Percentiles rank a stretch among this genome's conserved stretches.
These are phyloP conservation scores for Melanostoma scalare DNA, from an alignment of 2,888 invertebrate genomes.

Conservation along the genomic window DNA sequence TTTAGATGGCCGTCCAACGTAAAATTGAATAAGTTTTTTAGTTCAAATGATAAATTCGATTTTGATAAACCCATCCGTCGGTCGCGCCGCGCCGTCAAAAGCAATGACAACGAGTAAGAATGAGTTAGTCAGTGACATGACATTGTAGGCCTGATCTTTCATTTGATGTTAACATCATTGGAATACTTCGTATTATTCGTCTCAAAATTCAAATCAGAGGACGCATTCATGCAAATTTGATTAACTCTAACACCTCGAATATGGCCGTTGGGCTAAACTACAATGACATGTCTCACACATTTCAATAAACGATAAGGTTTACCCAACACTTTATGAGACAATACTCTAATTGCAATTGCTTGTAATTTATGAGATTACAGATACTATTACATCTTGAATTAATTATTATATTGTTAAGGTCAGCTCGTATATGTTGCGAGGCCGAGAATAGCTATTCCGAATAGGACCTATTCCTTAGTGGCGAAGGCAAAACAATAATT, in stretches of 20 bases:
- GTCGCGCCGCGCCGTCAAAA: no score
- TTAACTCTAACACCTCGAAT: background rate
- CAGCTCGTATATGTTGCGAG: constrained; percentile 25
- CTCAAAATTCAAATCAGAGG: no score
- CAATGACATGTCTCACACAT: constrained; percentile 13
- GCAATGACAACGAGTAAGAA: no score
- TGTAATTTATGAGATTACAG: constrained; percentile 51
- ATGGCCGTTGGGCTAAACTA: constrained; percentile 5
- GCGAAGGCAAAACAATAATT: constrained; percentile 54
- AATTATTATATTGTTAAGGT: constrained; percentile 36
- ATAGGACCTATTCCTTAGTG: constrained; percentile 9
- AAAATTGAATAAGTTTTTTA: no score
- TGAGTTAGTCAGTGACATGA: no score
- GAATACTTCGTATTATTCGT: no score
- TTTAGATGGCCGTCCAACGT: no score
- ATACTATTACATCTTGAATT: constrained; percentile 28
- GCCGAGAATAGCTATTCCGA: background rate
- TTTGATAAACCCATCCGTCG: no score
- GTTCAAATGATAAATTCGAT: no score
- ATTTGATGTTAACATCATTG: no score
- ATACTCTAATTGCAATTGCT: constrained; percentile 36
- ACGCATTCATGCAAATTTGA: background rate
- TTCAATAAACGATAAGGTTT: constrained; percentile 24
- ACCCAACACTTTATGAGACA: constrained; percentile 25
- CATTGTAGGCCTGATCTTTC: no score